A percentile compares a stretch with the other conserved stretches of the same genome.
Evolutionary conservation across 2,113 vertebrate species (phyloP).

Genomic region (Tragelaphus buxtoni): DNA sequence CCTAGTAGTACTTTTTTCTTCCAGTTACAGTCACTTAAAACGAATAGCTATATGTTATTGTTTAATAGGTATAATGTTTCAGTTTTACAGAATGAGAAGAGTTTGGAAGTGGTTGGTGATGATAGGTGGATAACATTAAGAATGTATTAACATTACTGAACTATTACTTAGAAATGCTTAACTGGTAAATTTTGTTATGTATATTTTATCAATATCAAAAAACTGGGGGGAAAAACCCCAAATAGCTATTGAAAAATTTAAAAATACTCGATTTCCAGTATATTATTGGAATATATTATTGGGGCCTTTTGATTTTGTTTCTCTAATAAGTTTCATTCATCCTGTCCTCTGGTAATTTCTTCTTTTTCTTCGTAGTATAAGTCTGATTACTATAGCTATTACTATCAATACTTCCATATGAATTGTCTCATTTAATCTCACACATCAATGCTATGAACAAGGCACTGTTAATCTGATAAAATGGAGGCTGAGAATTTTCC

Average conservation of each 20-base stretch:
- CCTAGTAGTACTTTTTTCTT: background rate
- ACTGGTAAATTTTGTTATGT: background rate
- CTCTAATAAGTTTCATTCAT: background rate
- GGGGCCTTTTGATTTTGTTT: slow-evolving; percentile 21
- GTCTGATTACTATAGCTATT: background rate
- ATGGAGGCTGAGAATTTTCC: background rate
- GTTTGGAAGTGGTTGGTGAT: background rate
- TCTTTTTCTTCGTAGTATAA: background rate
- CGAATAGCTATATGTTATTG: background rate
- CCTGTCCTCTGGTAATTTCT: background rate
- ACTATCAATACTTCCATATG: background rate
- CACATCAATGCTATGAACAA: background rate
- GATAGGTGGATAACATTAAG: background rate
- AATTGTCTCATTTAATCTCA: slow-evolving; percentile 14
- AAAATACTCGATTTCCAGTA: background rate
- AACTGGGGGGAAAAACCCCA: background rate
- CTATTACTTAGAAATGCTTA: background rate
- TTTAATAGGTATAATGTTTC: background rate
- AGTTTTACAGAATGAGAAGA: background rate
- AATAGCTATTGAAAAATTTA: background rate
- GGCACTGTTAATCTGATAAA: background rate
- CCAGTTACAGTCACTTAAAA: background rate
- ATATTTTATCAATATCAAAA: background rate
- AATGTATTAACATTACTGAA: background rate
- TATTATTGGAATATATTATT: background rate